Conservation (phyloP, 2,113 vertebrate genomes). For the Carettochelys insculpta region DNA sequence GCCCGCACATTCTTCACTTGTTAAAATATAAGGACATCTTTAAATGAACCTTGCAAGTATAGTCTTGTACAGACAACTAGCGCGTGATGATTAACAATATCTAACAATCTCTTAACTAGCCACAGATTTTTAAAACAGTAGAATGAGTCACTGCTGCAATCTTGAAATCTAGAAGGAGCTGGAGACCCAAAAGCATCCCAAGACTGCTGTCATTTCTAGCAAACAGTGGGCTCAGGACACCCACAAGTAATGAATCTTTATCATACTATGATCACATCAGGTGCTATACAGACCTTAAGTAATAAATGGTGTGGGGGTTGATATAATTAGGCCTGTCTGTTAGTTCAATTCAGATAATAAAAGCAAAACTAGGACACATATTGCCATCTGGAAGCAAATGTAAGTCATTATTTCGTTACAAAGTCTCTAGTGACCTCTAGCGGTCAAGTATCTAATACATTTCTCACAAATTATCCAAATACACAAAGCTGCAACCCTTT, state of each 20-base stretch:
- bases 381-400: neutral
- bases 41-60: neutral
- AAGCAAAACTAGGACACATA: neutral
- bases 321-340: neutral
- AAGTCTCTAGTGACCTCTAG: conserved; percentile 69
- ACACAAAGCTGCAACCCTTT: neutral
- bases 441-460: conserved; percentile 2
- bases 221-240: neutral
- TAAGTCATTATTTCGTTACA: conserved; percentile 6
- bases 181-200: neutral
- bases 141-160: neutral
- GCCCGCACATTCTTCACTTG: rapidly evolving
- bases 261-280: neutral
- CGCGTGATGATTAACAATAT: neutral
- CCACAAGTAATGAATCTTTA: neutral
- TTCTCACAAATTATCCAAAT: neutral
- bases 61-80: neutral
- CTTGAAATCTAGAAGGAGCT: neutral
- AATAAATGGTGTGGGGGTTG: neutral
- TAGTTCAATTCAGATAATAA: neutral
- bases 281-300: neutral
- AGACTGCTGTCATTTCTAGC: neutral
- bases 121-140: neutral
- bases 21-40: rapidly evolving
- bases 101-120: neutral